phyloP scores from a whole-genome alignment of 2,797 vertebrate species.

The Xiphophorus birchmanni region DNA sequence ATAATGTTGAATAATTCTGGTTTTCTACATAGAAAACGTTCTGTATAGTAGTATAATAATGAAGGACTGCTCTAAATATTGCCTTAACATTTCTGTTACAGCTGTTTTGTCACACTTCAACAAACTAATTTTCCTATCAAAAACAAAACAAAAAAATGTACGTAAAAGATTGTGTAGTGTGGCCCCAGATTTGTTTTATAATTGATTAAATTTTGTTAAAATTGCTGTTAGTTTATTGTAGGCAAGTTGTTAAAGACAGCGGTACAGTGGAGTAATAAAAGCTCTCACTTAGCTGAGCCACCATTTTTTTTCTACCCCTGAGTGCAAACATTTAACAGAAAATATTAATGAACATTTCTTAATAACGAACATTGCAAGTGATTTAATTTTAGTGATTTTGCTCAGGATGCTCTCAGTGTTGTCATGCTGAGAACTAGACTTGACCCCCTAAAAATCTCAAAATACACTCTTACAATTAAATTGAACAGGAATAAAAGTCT shows the following conservation, averaged over 20 bases:
- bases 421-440: not conserved
- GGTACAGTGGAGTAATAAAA: not conserved
- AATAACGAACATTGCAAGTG: not conserved
- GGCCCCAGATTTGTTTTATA: not conserved
- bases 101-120: not conserved
- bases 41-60: not conserved
- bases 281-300: not conserved
- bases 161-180: not conserved
- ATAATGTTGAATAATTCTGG: not conserved
- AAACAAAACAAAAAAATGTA: not conserved
- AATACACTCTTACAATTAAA: not conserved
- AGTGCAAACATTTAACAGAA: not conserved
- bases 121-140: not conserved
- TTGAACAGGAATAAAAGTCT: not conserved
- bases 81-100: not conserved
- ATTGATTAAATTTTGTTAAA: not conserved
- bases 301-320: not conserved
- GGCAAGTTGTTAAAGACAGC: not conserved
- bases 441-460: not conserved
- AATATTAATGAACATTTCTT: not conserved
- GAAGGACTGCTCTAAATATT: not conserved
- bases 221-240: not conserved
- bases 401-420: not conserved
- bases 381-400: slow-evolving; percentile 1
- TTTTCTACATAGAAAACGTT: not conserved